Evolutionary conservation across 2,888 invertebrate genomes (phyloP).

Genomic region (Brassicogethes aeneus): DNA sequence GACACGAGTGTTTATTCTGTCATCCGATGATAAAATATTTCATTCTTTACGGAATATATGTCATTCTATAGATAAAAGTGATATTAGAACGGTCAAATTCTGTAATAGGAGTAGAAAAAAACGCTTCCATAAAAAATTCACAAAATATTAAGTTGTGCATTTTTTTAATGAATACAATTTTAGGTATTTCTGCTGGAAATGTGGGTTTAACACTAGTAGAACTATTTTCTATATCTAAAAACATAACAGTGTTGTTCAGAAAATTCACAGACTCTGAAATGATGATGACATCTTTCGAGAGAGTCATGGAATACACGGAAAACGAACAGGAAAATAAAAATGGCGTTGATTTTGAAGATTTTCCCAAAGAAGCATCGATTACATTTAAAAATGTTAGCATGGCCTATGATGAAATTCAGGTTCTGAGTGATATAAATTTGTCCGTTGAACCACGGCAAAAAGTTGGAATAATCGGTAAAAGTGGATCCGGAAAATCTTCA

Average conservation of each 20-base stretch:
- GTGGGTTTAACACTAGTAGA: constrained; percentile 62
- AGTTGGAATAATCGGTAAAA: constrained; percentile 71
- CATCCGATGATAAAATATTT: too few relatives aligned
- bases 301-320: constrained; percentile 46
- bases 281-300: constrained; percentile 82
- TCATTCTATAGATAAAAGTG: too few relatives aligned
- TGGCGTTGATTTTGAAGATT: constrained; percentile 48
- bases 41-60: too few relatives aligned
- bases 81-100: too few relatives aligned
- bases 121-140: too few relatives aligned
- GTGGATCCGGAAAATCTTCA: constrained; percentile 74
- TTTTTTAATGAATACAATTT: constrained; percentile 10
- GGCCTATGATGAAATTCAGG: constrained; percentile 61
- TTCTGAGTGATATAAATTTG: constrained; percentile 62
- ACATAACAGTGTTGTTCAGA: constrained; percentile 51
- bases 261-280: constrained; percentile 74
- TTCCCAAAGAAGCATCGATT: constrained; percentile 63
- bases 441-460: constrained; percentile 57
- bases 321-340: constrained; percentile 35
- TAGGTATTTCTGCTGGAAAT: constrained; percentile 20
- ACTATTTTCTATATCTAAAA: constrained; percentile 66
- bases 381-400: constrained; percentile 59
- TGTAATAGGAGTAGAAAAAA: too few relatives aligned
- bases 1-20: too few relatives aligned
- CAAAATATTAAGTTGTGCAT: too few relatives aligned